phyloP scores from a whole-genome alignment of 2,888 invertebrate genomes.

The Buathra laborator region DNA sequence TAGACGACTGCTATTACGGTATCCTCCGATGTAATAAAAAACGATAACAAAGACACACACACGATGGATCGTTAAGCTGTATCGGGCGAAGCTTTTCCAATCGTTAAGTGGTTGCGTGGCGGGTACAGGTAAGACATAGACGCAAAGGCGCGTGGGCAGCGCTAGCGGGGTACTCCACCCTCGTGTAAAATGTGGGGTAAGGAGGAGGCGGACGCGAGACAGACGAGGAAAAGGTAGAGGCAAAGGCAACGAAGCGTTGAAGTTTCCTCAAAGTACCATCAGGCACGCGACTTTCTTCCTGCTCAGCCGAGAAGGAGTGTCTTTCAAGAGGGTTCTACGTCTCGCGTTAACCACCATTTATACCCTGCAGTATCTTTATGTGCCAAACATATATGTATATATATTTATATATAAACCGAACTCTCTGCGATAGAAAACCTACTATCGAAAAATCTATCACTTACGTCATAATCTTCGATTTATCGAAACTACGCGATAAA shows the following conservation, averaged over 20 bases:
- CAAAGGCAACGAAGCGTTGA: constrained; percentile 53
- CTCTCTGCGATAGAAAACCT: not conserved
- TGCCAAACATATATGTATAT: not conserved
- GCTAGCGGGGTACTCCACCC: constrained; percentile 23
- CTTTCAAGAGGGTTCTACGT: constrained; percentile 67
- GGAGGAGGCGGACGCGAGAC: constrained; percentile 38
- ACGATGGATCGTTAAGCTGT: constrained; percentile 1
- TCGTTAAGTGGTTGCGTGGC: constrained; percentile 61
- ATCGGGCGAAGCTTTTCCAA: constrained; percentile 31
- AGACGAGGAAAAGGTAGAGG: constrained; percentile 40
- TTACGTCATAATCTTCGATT: not conserved
- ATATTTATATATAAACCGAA: too few relatives aligned
- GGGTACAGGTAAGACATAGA: constrained; percentile 57
- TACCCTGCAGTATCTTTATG: not conserved
- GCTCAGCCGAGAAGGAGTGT: constrained; percentile 52
- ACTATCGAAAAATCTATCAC: not conserved
- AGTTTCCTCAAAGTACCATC: constrained; percentile 68
- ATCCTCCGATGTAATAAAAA: not conserved
- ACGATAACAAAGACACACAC: not conserved
- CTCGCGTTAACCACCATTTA: constrained; percentile 67
- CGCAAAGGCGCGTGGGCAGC: constrained; percentile 31
- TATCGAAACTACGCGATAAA: not conserved
- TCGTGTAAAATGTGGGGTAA: constrained; percentile 36
- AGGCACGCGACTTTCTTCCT: constrained; percentile 75
- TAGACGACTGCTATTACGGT: not conserved